phyloP scores from a whole-genome alignment of 2,797 vertebrate genomes.

The Sebastes matsubarae region DNA sequence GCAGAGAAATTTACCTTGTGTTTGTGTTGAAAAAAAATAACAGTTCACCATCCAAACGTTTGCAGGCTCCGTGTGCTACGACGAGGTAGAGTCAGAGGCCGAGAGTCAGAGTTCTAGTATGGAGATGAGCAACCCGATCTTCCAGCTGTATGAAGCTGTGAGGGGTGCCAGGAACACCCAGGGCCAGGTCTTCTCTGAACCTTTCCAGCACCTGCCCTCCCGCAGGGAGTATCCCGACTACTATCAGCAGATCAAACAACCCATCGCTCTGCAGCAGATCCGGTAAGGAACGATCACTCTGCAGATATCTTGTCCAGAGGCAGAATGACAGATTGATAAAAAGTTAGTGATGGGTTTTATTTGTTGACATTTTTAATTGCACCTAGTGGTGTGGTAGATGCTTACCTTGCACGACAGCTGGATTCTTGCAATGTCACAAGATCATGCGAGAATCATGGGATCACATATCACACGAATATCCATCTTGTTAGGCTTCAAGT shows the following conservation, averaged over 20 bases:
- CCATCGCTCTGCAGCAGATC: conserved; percentile 93
- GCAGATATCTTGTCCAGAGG: no score
- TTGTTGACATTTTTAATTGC: neutral
- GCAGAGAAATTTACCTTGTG: neutral
- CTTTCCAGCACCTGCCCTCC: conserved; percentile 95
- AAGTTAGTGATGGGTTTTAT: neutral
- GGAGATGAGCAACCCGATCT: conserved; percentile 92
- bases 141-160: conserved; percentile 95
- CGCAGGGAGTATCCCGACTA: conserved; percentile 98
- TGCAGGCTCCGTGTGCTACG: conserved; percentile 91
- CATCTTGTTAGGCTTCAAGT: no score
- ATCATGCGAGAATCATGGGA: no score
- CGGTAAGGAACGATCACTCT: conserved; percentile 77
- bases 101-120: conserved; percentile 95
- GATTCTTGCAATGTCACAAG: no score
- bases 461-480: no score
- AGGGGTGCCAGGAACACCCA: conserved; percentile 92
- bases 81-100: conserved; percentile 94
- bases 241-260: conserved; percentile 97
- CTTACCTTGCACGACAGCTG: accelerated
- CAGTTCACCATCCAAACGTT: neutral
- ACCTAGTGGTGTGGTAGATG: neutral
- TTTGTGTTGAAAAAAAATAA: neutral
- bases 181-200: conserved; percentile 94
- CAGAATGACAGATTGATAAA: neutral